phyloP scores from a whole-genome alignment of 2,113 vertebrate species.

The Engraulis encrasicolus region DNA sequence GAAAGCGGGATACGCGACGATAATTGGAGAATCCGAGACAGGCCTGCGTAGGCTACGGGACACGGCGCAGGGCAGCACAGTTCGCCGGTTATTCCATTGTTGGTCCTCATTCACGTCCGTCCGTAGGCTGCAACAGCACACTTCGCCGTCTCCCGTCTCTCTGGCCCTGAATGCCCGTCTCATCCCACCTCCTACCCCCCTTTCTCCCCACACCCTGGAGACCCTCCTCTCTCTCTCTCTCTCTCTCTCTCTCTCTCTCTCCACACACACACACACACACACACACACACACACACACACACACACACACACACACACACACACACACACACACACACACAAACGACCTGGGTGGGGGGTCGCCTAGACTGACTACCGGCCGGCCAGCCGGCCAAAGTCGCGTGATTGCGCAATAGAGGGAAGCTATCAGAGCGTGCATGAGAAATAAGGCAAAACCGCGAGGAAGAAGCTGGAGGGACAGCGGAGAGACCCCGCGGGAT shows the following conservation, averaged over 20 bases:
- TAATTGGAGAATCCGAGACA: not conserved
- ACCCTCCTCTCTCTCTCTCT: conserved; percentile 46
- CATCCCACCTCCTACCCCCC: not conserved
- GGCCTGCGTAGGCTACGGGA: not conserved
- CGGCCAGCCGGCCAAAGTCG: conserved; percentile 31
- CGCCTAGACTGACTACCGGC: no score
- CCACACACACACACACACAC: conserved; percentile 34
- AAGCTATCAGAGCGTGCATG: conserved; percentile 46
- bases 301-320: not conserved
- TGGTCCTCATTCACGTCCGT: conserved; percentile 39
- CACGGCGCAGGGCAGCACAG: not conserved
- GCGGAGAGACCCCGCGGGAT: conserved; percentile 1
- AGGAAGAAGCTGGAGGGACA: conserved; percentile 38
- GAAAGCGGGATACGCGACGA: not conserved
- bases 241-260: no score
- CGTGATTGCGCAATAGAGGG: conserved; percentile 35
- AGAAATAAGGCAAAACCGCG: conserved; percentile 54
- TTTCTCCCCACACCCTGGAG: conserved; percentile 46
- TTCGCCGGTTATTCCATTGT: not conserved
- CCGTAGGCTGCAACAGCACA: no score
- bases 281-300: no score
- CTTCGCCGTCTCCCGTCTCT: conserved; percentile 51
- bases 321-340: conserved; percentile 14
- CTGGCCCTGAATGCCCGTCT: conserved; percentile 58
- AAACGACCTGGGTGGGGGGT: conserved; percentile 46